Conservation (phyloP, 2,113 vertebrate genomes). For the Erythrocercus mccallii region DNA sequence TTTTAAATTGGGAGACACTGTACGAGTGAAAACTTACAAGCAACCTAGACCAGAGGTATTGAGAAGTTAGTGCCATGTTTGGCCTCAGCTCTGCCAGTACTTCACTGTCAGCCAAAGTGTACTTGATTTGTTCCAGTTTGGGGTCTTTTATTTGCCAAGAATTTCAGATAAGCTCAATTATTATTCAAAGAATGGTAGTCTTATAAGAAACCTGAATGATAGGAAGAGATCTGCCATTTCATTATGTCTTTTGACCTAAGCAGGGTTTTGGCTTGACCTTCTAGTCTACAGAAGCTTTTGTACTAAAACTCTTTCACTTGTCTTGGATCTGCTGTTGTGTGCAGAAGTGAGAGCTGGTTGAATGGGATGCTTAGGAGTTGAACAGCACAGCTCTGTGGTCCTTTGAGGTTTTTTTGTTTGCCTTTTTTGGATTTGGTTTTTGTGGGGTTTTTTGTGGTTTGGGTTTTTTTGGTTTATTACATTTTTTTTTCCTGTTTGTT, state of each 20-base stretch:
- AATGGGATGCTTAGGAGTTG: neutral
- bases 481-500: neutral
- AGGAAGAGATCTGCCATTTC: slow-evolving; percentile 13
- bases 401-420: neutral
- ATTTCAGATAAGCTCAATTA: neutral
- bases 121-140: neutral
- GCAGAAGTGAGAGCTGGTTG: neutral
- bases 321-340: neutral
- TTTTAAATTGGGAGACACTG: neutral
- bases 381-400: neutral
- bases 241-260: slow-evolving; percentile 1
- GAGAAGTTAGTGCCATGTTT: neutral
- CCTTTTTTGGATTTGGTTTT: neutral
- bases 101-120: neutral
- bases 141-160: neutral
- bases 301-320: neutral
- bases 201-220: neutral
- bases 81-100: neutral
- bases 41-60: neutral
- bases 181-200: neutral
- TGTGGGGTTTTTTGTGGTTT: neutral
- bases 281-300: neutral
- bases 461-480: neutral
- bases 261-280: slow-evolving; percentile 7
- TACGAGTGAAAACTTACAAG: neutral